These are phyloP conservation scores for Gallinago jamesoni DNA, from an alignment of 2,113 vertebrate species.

Conservation along the genomic window DNA sequence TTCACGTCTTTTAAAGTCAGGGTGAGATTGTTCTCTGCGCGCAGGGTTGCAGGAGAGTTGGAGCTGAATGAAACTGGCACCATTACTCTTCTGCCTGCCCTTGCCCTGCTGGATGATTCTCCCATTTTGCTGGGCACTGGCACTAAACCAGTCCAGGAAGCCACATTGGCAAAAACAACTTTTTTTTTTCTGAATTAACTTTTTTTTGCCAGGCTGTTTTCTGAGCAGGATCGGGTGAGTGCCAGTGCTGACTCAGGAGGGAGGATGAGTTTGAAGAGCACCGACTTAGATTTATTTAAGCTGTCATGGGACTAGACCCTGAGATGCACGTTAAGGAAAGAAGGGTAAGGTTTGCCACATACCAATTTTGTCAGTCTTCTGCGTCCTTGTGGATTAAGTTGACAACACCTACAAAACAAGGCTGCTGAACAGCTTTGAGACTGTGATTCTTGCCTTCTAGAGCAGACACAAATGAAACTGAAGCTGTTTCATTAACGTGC, in stretches of 20 bases:
- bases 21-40: neutral
- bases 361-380: neutral
- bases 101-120: neutral
- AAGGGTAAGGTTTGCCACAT: neutral
- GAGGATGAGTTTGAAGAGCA: neutral
- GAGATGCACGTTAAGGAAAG: neutral
- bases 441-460: neutral
- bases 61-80: neutral
- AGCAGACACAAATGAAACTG: neutral
- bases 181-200: neutral
- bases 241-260: conserved; percentile 50
- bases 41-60: neutral
- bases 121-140: neutral
- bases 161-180: conserved; percentile 1
- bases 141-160: conserved; percentile 49
- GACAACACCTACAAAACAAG: neutral
- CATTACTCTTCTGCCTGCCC: neutral
- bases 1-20: neutral
- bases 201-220: conserved; percentile 9
- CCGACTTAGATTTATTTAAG: conserved; percentile 9
- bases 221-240: neutral
- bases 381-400: neutral
- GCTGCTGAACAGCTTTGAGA: neutral
- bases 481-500: neutral
- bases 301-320: neutral